phyloP scores from a whole-genome alignment of 2,797 vertebrate genomes.

The Nannoperca obscura region DNA sequence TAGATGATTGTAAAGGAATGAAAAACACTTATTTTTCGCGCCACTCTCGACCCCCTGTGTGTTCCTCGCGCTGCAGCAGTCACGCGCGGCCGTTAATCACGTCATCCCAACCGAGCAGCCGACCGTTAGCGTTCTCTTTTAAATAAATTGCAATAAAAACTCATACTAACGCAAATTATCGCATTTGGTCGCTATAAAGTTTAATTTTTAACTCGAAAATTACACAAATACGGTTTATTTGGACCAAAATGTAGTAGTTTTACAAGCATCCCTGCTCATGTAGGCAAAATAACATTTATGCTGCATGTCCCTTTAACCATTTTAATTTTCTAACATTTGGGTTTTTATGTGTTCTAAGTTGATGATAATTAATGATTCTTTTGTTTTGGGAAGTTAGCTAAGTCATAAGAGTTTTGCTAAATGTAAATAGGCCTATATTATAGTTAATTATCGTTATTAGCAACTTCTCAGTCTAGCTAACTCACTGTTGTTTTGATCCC shows the following conservation, averaged over 20 bases:
- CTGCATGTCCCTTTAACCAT: not conserved
- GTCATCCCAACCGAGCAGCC: not conserved
- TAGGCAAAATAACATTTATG: not conserved
- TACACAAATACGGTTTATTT: not conserved
- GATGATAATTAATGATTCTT: not conserved
- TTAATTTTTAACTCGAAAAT: not conserved
- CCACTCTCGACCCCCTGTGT: not conserved
- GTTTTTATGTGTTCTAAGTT: not conserved
- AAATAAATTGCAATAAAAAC: not conserved
- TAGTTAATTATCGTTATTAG: not conserved
- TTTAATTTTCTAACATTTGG: not conserved
- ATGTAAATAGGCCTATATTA: not conserved
- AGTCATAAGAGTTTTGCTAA: not conserved
- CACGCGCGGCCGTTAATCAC: not conserved
- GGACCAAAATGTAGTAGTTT: not conserved
- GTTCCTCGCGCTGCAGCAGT: not conserved
- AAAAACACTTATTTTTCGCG: not conserved
- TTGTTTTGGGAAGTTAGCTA: not conserved
- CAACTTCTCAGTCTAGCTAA: too few relatives aligned
- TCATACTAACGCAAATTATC: not conserved
- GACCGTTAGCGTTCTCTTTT: not conserved
- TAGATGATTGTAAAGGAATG: too few relatives aligned
- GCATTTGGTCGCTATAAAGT: not conserved
- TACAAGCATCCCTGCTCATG: not conserved
- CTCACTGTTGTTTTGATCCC: not conserved